Conservation (phyloP, 2,113 vertebrate genomes). For the Spermophilus dauricus region DNA sequence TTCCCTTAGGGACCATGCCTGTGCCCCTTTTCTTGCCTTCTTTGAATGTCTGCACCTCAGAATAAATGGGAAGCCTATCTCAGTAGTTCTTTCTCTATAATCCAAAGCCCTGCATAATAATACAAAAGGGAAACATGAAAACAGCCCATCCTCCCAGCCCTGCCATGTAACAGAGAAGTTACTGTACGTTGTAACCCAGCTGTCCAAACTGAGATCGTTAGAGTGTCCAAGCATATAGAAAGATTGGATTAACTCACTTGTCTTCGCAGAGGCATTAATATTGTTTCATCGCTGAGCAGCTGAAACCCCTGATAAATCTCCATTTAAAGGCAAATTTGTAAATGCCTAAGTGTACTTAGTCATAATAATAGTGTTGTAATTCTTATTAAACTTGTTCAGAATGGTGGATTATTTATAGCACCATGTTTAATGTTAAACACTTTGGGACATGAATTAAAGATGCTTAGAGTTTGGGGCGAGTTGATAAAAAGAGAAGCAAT, state of each 20-base stretch:
- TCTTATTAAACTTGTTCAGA: slow-evolving; percentile 38
- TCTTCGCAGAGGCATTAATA: slow-evolving; percentile 76
- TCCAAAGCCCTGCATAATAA: slow-evolving; percentile 21
- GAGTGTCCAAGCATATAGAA: slow-evolving; percentile 71
- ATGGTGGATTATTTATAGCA: slow-evolving; percentile 66
- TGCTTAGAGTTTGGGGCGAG: slow-evolving; percentile 43
- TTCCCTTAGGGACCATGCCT: background rate
- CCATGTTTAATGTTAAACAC: slow-evolving; percentile 43
- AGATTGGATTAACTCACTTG: slow-evolving; percentile 78
- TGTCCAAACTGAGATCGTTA: slow-evolving; percentile 71
- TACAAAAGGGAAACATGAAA: background rate
- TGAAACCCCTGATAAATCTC: slow-evolving; percentile 79
- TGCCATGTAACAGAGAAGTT: slow-evolving; percentile 53
- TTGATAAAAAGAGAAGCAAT: slow-evolving; percentile 53
- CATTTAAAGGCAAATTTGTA: slow-evolving; percentile 81
- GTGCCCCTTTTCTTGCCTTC: background rate
- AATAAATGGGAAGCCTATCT: background rate
- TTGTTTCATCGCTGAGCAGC: slow-evolving; percentile 68
- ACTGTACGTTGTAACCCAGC: slow-evolving; percentile 54
- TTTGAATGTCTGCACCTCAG: background rate
- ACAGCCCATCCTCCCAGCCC: background rate
- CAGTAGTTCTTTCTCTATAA: slow-evolving; percentile 3
- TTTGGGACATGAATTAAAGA: slow-evolving; percentile 45
- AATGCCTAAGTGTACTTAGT: slow-evolving; percentile 76
- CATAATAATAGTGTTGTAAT: slow-evolving; percentile 72